Base-by-base conservation (phyloP, 2,113 vertebrate genomes). In the Scytalopus superciliaris region DNA sequence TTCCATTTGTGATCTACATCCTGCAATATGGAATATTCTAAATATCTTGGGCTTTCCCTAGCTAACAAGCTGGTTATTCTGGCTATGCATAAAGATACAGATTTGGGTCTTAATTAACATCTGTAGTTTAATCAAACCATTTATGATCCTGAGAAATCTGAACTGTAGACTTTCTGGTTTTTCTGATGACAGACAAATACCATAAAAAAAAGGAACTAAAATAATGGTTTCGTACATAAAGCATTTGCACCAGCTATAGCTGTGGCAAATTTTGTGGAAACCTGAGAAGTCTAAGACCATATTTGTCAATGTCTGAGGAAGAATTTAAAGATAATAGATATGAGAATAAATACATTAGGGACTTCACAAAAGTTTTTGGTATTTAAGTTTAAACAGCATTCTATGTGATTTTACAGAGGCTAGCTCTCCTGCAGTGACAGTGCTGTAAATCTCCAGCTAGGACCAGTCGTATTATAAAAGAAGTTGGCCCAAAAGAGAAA, bases 31-130 rank as follows among this genome's bases (percentile, higher is more conserved):
- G 93, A 96, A 94, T 96, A 95, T 96, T 97, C 90, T 94, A 96
- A 97, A 82, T 94, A 90, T 96, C 96, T 82, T 87, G 92, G 90
- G 86, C 83, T 92, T 86, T 96, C 88, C 92, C 86, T 93, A 94
- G 93, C 86, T 94, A 92, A 84, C 94, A 92, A 97, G 76, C 96
- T 97, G 96, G 95, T 96, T 97, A 96, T 95, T 93, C 96, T 93
- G 93, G 96, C 96, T 95, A 56, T 89, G 86, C 93, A 92, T 89
- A 81, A 93, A 96, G 94, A 96, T 97, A 96, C 90, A 96, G 96
- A 96, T 96, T 97, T 96, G 88, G 53, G 93, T 94, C 80, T 89
- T 96, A 96, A 97, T 97, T 97, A 97, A 90, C 96, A 96, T 89
- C 92, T 96, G 90, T 79, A 96, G 92, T 95, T 96, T 97, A 96